Base-by-base conservation (phyloP, 2,797 vertebrate genomes). In the Pelodytes ibericus region DNA sequence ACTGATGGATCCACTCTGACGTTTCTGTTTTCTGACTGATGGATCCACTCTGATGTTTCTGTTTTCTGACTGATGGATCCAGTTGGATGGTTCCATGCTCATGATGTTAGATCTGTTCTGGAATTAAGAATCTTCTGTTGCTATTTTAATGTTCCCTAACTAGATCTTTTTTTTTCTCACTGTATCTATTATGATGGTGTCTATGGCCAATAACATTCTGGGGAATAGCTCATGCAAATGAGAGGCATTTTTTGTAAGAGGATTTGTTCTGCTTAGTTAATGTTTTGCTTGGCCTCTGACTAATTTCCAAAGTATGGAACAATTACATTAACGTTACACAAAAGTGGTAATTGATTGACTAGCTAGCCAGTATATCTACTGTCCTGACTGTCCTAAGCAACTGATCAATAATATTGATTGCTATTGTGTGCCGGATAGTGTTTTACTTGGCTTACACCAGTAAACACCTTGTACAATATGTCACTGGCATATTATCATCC, bases 381-480 rank as follows among this genome's bases (percentile, higher is more conserved):
- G 18, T 72, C 49, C 18, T 58, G 24, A 58, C 49, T 3, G 5
- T 53, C 58, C 69, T 66, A 61, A 33, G 20, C 51, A 59, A 26
- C 36, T 16, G 39, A 20, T 77, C 68, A 58, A 72, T 71, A 71
- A 33, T 60, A 77, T 77, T n/a, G 75, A 77, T 71, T 63, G 26
- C 2, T 2, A 29, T 51, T 31, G 26, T 49, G 36, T 71, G 11
- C 53, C 39, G 39, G 69, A 47, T 71, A 29, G 72, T 71, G 62
- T 71, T 71, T 71, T 33, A 71, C 75, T 65, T 6, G 25, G n/a
- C 51, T 18, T 2, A 65, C 31, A 71, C 2, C 20, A 1, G 6
- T 24, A 24, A 10, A 1, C 10, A 13, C 41, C 33, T 6, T 6
- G 11, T 44, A 56, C 24, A 56, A n/a, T n/a, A n/a, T n/a, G n/a